Evolutionary conservation across 2,113 vertebrate species (phyloP).

Genomic region (Hippocampus barbouri): DNA sequence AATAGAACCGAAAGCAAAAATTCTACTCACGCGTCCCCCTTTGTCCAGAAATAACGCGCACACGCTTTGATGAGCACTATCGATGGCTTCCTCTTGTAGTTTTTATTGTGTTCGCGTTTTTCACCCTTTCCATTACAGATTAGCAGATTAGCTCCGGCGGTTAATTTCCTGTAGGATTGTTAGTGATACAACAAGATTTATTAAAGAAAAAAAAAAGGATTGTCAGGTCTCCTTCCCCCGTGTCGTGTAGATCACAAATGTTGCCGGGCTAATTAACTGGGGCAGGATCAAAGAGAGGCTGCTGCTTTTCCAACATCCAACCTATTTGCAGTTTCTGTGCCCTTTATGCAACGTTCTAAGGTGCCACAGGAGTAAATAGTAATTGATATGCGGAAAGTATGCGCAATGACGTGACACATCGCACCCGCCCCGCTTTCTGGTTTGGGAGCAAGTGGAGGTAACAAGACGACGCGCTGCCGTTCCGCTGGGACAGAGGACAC

Average conservation of each 20-base stretch:
- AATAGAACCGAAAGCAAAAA: not conserved
- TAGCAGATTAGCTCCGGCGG: constrained; percentile 44
- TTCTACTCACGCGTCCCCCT: not conserved
- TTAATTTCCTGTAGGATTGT: constrained; percentile 47
- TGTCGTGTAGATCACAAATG: constrained; percentile 34
- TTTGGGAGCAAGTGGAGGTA: too few species aligned
- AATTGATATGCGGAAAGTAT: too few species aligned
- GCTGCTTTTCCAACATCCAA: not conserved
- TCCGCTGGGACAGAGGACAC: too few species aligned
- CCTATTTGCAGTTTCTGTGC: not conserved
- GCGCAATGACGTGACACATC: too few species aligned
- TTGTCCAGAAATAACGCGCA: not conserved
- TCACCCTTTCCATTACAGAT: constrained; percentile 43
- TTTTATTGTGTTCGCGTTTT: constrained; percentile 26
- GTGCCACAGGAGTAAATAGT: too few species aligned
- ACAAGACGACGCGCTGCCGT: too few species aligned
- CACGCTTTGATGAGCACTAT: constrained; percentile 1
- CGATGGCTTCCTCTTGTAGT: constrained; percentile 15
- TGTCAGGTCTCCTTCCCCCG: not conserved
- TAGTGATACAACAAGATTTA: constrained; percentile 16
- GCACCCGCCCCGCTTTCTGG: too few species aligned
- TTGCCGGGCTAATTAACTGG: constrained; percentile 49
- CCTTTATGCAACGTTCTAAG: not conserved
- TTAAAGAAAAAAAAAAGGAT: not conserved
- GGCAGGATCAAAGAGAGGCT: constrained; percentile 13